Percentiles rank a stretch among this genome's conserved stretches.
phyloP scores from a whole-genome alignment of 2,113 vertebrate genomes.

The Pica pica region DNA sequence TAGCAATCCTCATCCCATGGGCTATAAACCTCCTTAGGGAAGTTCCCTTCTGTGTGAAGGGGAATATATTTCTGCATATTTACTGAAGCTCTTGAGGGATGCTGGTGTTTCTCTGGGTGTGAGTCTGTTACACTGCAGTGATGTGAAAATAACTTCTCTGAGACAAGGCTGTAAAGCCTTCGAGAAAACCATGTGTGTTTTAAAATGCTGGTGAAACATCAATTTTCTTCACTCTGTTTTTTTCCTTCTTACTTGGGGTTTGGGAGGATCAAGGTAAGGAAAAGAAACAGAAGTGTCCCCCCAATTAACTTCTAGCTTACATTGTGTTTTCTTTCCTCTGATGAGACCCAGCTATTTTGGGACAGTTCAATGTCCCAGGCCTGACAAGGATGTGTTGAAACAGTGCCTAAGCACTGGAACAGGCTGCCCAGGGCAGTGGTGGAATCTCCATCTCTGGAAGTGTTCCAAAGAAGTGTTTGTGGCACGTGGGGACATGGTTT shows the following conservation, averaged over 20 bases:
- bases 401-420: neutral
- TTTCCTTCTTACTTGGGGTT: neutral
- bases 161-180: neutral
- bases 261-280: neutral
- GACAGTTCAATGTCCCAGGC: accelerated
- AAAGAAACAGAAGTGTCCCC: neutral
- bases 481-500: neutral
- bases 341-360: neutral
- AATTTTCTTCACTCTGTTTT: neutral
- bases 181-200: neutral
- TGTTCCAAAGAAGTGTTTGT: neutral
- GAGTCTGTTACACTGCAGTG: accelerated
- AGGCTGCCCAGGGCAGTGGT: neutral
- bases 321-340: neutral
- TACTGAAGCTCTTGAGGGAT: neutral
- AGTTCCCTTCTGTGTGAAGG: neutral
- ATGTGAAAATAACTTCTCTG: neutral
- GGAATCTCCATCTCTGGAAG: neutral
- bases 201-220: neutral
- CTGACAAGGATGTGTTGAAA: neutral
- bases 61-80: neutral
- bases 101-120: neutral
- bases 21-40: neutral
- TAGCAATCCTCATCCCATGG: neutral
- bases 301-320: neutral